Conservation (phyloP, 2,113 vertebrate species). For the Danionella cerebrum region DNA sequence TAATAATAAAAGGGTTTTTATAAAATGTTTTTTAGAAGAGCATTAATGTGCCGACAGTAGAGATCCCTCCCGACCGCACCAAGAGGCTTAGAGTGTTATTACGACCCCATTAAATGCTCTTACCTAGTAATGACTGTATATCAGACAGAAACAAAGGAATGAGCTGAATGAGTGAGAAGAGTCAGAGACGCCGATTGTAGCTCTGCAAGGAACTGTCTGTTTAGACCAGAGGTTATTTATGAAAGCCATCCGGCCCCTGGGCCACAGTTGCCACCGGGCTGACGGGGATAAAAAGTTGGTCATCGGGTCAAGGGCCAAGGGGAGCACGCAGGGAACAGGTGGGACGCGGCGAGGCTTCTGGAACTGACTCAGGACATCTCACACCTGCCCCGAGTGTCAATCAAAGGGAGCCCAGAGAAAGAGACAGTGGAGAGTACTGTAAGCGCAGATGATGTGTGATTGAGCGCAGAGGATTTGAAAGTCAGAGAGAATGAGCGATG, state of each 20-base stretch:
- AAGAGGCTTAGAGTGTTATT: not conserved
- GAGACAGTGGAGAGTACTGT: constrained; percentile 6
- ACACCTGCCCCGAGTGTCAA: constrained; percentile 70
- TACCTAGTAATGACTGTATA: constrained; percentile 18
- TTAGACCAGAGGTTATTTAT: constrained; percentile 44
- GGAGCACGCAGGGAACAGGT: constrained; percentile 66
- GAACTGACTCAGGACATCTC: constrained; percentile 47
- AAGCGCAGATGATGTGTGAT: not conserved
- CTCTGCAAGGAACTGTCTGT: constrained; percentile 28
- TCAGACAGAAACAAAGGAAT: constrained; percentile 15
- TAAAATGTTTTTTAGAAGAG: too few relatives aligned
- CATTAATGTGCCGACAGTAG: not conserved
- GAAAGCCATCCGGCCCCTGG: constrained; percentile 44
- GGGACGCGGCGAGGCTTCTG: constrained; percentile 44
- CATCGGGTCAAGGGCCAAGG: constrained; percentile 69
- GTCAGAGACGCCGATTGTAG: constrained; percentile 29
- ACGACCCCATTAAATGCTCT: not conserved
- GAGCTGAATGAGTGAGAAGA: constrained; percentile 13
- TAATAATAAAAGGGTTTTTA: too few relatives aligned
- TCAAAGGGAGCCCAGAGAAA: constrained; percentile 41
- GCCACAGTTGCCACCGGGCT: constrained; percentile 44
- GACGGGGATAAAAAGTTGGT: constrained; percentile 68
- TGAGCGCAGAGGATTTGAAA: not conserved
- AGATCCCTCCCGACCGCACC: not conserved
- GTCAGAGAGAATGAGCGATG: not conserved